Evolutionary conservation across 1,140 invertebrate genomes (phyloP).

Genomic region (Trichogramma pretiosum): DNA sequence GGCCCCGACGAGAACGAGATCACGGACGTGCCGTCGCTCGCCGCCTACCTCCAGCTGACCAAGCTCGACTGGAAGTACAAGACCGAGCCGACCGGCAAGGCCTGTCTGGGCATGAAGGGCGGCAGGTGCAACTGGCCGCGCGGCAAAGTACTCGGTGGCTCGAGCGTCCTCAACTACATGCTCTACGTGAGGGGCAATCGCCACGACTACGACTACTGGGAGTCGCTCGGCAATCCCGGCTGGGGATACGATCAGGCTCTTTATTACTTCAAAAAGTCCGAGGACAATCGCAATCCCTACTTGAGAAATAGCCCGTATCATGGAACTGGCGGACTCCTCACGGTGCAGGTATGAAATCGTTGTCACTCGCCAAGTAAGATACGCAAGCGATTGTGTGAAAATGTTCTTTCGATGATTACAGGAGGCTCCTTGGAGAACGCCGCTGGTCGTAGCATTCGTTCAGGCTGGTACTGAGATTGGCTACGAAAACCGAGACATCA

Average conservation of each 20-base stretch:
- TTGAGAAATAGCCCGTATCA: slow-evolving; percentile 63
- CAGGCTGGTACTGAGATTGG: slow-evolving; percentile 80
- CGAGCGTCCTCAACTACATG: slow-evolving; percentile 91
- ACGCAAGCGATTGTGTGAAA: too few species aligned
- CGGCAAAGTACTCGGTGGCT: slow-evolving; percentile 81
- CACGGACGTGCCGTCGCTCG: slow-evolving; percentile 77
- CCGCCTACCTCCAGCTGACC: slow-evolving; percentile 77
- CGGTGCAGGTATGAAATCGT: slow-evolving; percentile 47
- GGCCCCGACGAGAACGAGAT: slow-evolving; percentile 88
- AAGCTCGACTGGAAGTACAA: slow-evolving; percentile 88
- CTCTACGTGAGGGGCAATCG: slow-evolving; percentile 80
- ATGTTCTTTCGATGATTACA: too few species aligned
- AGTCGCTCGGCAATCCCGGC: slow-evolving; percentile 70
- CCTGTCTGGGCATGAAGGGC: slow-evolving; percentile 65
- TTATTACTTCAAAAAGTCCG: slow-evolving; percentile 83
- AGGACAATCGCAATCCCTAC: slow-evolving; percentile 80
- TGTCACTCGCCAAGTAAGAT: too few species aligned
- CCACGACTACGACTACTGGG: slow-evolving; percentile 86
- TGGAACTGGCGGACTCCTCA: slow-evolving; percentile 63
- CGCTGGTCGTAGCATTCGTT: slow-evolving; percentile 70
- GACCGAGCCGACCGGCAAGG: slow-evolving; percentile 75
- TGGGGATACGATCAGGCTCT: slow-evolving; percentile 86
- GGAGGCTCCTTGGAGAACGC: slow-evolving; percentile 75
- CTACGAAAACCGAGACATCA: slow-evolving; percentile 80
- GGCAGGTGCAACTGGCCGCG: slow-evolving; percentile 75